Conservation (phyloP, 1,140 invertebrate species). For the Caenorhabditis tropicalis region DNA sequence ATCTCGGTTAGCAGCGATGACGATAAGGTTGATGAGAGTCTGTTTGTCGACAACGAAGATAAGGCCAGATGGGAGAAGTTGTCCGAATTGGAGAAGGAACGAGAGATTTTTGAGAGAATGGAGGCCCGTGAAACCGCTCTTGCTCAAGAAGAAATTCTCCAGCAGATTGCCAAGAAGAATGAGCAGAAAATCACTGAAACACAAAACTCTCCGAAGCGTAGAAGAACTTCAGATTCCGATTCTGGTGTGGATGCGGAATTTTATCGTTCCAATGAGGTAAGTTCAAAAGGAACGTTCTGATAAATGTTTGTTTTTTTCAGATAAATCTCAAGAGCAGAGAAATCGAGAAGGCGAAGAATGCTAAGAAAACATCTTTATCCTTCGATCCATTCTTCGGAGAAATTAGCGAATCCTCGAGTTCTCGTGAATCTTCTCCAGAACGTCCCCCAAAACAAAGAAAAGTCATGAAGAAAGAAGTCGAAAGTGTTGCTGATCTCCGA, state of each 20-base stretch:
- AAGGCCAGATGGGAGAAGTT: background rate
- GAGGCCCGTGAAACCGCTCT: constrained; percentile 47
- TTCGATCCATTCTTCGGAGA: background rate
- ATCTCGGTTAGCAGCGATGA: background rate
- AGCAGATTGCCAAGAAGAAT: background rate
- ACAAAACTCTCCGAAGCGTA: background rate
- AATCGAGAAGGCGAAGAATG: constrained; percentile 29
- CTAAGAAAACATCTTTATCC: background rate
- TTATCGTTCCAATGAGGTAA: constrained; percentile 66
- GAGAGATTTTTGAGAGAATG: constrained; percentile 54
- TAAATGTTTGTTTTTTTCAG: background rate
- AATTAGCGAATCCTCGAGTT: background rate
- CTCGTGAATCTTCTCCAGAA: constrained; percentile 24
- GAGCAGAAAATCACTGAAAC: constrained; percentile 9
- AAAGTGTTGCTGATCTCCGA: too few species aligned
- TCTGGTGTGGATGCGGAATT: constrained; percentile 62
- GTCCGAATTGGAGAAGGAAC: constrained; percentile 55
- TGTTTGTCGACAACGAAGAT: background rate
- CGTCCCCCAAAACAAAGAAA: background rate
- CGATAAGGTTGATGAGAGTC: background rate
- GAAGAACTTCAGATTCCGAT: constrained; percentile 48
- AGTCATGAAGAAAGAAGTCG: background rate
- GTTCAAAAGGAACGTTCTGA: background rate
- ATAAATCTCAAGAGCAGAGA: constrained; percentile 17
- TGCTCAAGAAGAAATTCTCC: constrained; percentile 4